phyloP scores from a whole-genome alignment of 2,113 vertebrate genomes.

The human region DNA sequence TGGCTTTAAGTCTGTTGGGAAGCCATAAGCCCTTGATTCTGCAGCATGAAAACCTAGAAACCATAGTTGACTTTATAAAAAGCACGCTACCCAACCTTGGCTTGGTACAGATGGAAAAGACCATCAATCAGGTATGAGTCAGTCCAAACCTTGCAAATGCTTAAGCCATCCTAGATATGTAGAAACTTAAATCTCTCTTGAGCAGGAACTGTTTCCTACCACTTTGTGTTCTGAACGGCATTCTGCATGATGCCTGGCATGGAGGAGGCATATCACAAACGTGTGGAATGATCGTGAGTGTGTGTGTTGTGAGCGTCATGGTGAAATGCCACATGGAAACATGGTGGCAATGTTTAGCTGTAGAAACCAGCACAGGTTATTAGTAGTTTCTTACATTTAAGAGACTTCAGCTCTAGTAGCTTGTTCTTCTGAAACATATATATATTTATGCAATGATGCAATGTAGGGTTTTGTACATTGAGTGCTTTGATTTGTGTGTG shows the following conservation, averaged over 20 bases:
- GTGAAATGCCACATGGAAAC: background rate
- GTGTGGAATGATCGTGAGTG: background rate
- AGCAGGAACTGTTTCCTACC: background rate
- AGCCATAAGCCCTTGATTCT: slow-evolving; percentile 96
- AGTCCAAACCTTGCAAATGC: background rate
- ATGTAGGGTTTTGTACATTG: background rate
- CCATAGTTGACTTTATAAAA: slow-evolving; percentile 97
- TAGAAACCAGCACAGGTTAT: background rate
- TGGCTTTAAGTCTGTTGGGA: slow-evolving; percentile 94
- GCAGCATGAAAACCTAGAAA: slow-evolving; percentile 95
- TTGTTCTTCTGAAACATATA: slow-evolving; percentile 8
- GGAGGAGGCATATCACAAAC: background rate
- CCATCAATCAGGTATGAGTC: slow-evolving; percentile 93
- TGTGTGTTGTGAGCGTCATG: background rate
- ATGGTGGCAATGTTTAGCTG: too few species aligned
- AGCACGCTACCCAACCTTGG: slow-evolving; percentile 94
- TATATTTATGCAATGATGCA: background rate
- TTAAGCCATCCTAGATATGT: background rate
- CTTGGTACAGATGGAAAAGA: slow-evolving; percentile 98
- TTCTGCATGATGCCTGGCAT: background rate
- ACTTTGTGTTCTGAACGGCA: background rate
- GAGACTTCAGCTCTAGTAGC: background rate
- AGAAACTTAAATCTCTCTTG: background rate
- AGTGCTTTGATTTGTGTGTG: background rate
- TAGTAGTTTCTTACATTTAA: background rate